phyloP scores from a whole-genome alignment of 2,888 invertebrate genomes.

The Pachydiplax longipennis region DNA sequence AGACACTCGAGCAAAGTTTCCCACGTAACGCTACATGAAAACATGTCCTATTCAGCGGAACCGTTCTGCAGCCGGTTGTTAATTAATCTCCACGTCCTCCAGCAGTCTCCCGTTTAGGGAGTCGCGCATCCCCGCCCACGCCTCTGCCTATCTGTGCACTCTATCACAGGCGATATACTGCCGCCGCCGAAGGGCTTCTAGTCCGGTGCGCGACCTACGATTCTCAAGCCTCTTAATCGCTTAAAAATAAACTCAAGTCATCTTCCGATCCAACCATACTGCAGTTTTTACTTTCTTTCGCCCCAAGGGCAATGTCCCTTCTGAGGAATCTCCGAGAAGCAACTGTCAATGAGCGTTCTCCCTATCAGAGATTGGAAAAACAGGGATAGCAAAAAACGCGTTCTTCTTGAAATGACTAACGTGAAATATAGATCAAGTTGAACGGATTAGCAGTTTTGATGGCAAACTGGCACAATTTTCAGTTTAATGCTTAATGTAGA shows the following conservation, averaged over 20 bases:
- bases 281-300: neutral
- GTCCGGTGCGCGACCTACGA: constrained; percentile 10
- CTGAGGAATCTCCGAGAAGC: too few relatives aligned
- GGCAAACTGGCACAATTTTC: too few relatives aligned
- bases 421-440: too few relatives aligned
- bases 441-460: too few relatives aligned
- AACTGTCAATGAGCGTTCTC: too few relatives aligned
- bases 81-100: neutral
- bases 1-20: neutral
- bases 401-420: too few relatives aligned
- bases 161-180: neutral
- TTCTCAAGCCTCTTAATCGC: constrained; percentile 18
- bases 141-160: neutral
- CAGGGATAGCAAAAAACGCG: too few relatives aligned
- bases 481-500: too few relatives aligned
- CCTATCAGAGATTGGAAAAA: too few relatives aligned
- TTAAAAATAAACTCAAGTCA: constrained; percentile 32
- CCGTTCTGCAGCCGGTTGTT: neutral
- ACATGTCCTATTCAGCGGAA: neutral
- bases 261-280: neutral
- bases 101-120: neutral
- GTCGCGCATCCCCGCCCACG: neutral
- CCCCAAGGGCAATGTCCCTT: too few relatives aligned
- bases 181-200: neutral
- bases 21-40: neutral